Evolutionary conservation across 1,140 invertebrate genomes (phyloP), one percentile per base, ranked within the genome.

Genomic region (Anoplolepis gracilipes): DNA sequence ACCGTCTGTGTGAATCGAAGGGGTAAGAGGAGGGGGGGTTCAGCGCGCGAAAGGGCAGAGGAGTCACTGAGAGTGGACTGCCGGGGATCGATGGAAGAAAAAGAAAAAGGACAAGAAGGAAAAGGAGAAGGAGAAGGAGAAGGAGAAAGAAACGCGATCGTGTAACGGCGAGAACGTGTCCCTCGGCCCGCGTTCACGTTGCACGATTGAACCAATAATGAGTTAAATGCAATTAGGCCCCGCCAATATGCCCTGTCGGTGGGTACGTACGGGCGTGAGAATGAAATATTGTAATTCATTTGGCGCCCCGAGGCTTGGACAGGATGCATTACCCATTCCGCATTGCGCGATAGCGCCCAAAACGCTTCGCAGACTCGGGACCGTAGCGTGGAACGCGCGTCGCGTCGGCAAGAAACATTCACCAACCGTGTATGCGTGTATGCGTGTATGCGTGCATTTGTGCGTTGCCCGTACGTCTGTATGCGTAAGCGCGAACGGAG

Each of bases 251-350:
- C 62, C 72, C 67, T 88, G 87, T 91, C 87, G 90, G 70, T 53
- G 65, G 22, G 84, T 81, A 85, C 64, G 62, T 55, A 87, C 85
- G 79, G 86, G 89, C 87, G 91, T 87, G 92, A 92, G 92, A 92
- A 92, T 93, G 92, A 93, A 91, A 93, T 93, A 92, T 92, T 89
- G 90, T 91, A 91, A 92, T 92, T 92, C 91, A 91, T 92, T 92
- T 92, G 89, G 89, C 88, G 91, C 92, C 92, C 78, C 79, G 73
- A 87, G 92, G 90, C 86, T 86, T 91, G 89, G 82, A 88, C 86
- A 89, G 90, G 89, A 92, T 90, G 87, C 89, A 91, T 91, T 90
- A 90, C 87, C 89, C 91, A 88, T 90, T 90, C 89, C 70, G 88
- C 86, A 88, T 88, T 87, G 87, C 91, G 89, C 86, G 90, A 92